Conservation (phyloP, 2,888 invertebrate genomes). For the Apeira syringaria region DNA sequence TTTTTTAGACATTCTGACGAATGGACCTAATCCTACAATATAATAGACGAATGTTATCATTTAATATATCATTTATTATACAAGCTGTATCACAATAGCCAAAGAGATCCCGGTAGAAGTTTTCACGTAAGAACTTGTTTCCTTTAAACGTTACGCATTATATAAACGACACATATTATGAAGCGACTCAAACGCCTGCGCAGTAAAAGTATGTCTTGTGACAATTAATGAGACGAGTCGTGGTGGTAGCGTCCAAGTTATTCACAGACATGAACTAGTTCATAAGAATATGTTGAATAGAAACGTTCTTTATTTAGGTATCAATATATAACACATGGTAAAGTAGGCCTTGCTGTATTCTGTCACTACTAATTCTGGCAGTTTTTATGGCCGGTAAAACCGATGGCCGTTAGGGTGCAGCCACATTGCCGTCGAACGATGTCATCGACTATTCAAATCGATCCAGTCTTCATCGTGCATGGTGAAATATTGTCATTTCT, state of each 20-base stretch:
- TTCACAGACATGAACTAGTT: conserved; percentile 22
- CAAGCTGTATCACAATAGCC: too few relatives aligned
- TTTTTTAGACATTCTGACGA: too few relatives aligned
- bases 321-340: conserved; percentile 14
- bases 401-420: conserved; percentile 20
- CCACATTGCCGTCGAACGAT: conserved; percentile 5
- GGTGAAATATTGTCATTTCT: too few relatives aligned
- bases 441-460: conserved; percentile 1
- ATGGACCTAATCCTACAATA: too few relatives aligned
- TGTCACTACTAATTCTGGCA: conserved; percentile 27
- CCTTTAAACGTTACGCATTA: too few relatives aligned
- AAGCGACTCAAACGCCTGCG: too few relatives aligned
- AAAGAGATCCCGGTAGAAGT: too few relatives aligned
- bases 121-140: too few relatives aligned
- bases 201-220: too few relatives aligned
- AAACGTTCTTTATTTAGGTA: conserved; percentile 4
- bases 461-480: neutral
- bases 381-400: conserved; percentile 33
- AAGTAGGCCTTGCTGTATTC: conserved; percentile 19
- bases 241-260: conserved; percentile 8
- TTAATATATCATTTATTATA: too few relatives aligned
- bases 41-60: too few relatives aligned
- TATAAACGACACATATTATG: too few relatives aligned
- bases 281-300: conserved; percentile 25
- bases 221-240: conserved; percentile 6